phyloP scores from a whole-genome alignment of 2,797 vertebrate genomes.

The Danio choprae region DNA sequence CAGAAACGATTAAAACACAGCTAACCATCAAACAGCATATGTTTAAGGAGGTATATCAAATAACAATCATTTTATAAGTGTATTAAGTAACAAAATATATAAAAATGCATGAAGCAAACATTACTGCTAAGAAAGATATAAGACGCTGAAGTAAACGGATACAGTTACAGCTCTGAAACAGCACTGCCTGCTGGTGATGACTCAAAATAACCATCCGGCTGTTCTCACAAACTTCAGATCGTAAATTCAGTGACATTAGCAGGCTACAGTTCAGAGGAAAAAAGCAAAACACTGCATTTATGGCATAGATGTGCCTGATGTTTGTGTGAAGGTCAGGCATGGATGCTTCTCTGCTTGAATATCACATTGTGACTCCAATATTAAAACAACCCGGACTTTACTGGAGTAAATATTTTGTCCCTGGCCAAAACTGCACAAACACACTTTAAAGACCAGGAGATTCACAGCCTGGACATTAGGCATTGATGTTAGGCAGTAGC shows the following conservation, averaged over 20 bases:
- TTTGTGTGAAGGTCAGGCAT: constrained; percentile 42
- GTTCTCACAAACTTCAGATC: background rate
- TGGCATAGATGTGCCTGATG: background rate
- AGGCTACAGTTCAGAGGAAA: background rate
- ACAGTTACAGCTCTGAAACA: constrained; percentile 45
- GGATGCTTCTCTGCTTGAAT: constrained; percentile 32
- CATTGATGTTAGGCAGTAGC: too few relatives aligned
- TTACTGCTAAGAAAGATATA: background rate
- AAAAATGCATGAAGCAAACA: too few relatives aligned
- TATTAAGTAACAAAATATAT: too few relatives aligned
- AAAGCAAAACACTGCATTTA: background rate
- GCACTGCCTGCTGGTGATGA: constrained; percentile 61
- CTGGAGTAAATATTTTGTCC: constrained; percentile 59
- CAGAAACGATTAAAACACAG: too few relatives aligned
- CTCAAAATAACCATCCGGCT: background rate
- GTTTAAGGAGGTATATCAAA: too few relatives aligned
- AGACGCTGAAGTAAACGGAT: background rate
- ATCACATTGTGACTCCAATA: constrained; percentile 39
- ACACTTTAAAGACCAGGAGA: constrained; percentile 45
- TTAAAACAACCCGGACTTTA: constrained; percentile 45
- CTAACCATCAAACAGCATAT: too few relatives aligned
- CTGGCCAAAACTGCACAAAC: constrained; percentile 51
- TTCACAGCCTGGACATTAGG: constrained; percentile 20
- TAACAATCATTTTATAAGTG: too few relatives aligned
- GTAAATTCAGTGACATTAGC: background rate